Evolutionary conservation across 2,797 vertebrate species (phyloP).

Genomic region (Sebastolobus alascanus): DNA sequence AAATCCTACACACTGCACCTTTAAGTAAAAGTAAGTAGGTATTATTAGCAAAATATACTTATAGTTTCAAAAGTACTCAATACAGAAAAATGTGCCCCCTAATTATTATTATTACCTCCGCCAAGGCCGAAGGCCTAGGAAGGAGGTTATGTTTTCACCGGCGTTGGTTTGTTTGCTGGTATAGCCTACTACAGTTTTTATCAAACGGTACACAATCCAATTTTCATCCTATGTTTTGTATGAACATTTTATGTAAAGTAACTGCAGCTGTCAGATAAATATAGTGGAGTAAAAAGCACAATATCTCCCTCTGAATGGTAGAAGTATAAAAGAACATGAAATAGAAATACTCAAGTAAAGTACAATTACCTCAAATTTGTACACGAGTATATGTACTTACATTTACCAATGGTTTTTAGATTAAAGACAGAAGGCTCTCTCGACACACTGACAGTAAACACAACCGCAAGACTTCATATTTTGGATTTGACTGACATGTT

Average conservation of each 20-base stretch:
- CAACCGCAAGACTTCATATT: background rate
- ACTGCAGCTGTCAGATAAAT: no score
- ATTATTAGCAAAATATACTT: background rate
- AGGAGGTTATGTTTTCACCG: no score
- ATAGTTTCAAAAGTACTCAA: background rate
- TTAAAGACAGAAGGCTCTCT: background rate
- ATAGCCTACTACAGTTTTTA: background rate
- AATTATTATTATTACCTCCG: background rate
- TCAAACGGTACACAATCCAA: background rate
- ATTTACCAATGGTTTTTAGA: background rate
- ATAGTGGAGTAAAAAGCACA: no score
- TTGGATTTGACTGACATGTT: background rate
- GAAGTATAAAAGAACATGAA: background rate
- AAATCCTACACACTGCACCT: no score
- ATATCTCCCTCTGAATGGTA: background rate
- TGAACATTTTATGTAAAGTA: background rate
- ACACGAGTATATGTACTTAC: background rate
- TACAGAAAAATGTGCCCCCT: background rate
- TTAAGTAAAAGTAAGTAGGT: background rate
- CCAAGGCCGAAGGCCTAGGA: no score
- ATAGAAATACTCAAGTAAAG: background rate
- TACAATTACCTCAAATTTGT: background rate
- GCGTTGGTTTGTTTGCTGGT: no score
- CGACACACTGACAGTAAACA: background rate
- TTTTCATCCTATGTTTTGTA: background rate